Evolutionary conservation across 1,140 invertebrate genomes (phyloP).

Genomic region (Drosophila nikananu): DNA sequence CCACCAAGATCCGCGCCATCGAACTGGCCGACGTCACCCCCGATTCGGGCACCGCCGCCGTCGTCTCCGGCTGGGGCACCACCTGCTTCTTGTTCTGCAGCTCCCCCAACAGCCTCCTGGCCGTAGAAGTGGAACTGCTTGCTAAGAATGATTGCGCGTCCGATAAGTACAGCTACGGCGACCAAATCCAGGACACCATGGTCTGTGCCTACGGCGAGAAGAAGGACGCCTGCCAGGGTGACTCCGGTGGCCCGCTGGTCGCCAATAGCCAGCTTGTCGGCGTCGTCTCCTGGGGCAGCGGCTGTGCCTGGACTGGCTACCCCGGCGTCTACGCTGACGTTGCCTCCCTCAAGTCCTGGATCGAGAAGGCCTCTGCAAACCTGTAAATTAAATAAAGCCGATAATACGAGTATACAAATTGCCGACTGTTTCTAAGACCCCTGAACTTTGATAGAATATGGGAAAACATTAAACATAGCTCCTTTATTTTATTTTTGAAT

Average conservation of each 20-base stretch:
- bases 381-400: constrained; percentile 51
- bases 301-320: constrained; percentile 87
- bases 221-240: constrained; percentile 87
- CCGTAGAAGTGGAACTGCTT: constrained; percentile 50
- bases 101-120: constrained; percentile 32
- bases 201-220: constrained; percentile 86
- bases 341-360: constrained; percentile 85
- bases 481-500: neutral
- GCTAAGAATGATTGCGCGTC: constrained; percentile 33
- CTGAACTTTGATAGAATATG: no score
- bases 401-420: neutral
- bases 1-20: constrained; percentile 40
- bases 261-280: constrained; percentile 85
- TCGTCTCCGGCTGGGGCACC: constrained; percentile 75
- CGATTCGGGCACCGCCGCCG: constrained; percentile 55
- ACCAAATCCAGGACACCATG: constrained; percentile 86
- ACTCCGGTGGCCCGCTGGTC: constrained; percentile 85
- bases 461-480: no score
- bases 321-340: constrained; percentile 90
- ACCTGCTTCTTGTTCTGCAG: constrained; percentile 60
- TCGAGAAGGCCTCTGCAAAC: constrained; percentile 3
- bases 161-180: constrained; percentile 47
- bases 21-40: constrained; percentile 50
- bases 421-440: neutral
- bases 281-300: constrained; percentile 89